phyloP scores from a whole-genome alignment of 2,888 invertebrate species.

The Eristalis pertinax region DNA sequence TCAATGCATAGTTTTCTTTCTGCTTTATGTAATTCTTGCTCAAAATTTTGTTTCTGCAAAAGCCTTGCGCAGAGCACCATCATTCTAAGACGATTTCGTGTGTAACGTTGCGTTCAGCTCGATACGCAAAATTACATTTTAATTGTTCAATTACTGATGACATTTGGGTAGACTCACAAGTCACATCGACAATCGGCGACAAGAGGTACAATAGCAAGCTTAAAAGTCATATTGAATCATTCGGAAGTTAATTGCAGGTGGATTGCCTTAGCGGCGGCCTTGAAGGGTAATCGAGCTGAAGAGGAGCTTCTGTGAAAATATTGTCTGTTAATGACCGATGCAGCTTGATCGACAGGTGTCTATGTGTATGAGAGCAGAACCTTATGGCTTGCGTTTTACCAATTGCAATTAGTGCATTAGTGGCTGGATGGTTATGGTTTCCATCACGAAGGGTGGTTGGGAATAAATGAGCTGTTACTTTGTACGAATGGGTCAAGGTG shows the following conservation, averaged over 20 bases:
- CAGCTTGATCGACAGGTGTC: neutral
- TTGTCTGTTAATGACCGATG: constrained; percentile 44
- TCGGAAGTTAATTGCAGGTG: constrained; percentile 16
- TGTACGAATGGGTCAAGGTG: neutral
- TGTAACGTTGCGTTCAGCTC: constrained; percentile 52
- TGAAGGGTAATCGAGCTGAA: constrained; percentile 8
- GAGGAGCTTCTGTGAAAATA: neutral
- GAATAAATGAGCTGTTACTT: neutral
- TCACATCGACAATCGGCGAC: constrained; percentile 29
- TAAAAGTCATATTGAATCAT: neutral
- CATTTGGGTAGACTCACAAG: constrained; percentile 17
- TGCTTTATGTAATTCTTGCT: constrained; percentile 28
- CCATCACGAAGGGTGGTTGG: neutral
- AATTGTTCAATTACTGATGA: constrained; percentile 47
- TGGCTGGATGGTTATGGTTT: neutral
- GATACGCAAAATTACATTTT: constrained; percentile 46
- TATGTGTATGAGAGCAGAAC: constrained; percentile 48
- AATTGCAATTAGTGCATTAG: neutral
- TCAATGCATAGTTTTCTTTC: neutral
- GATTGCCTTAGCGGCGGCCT: constrained; percentile 7
- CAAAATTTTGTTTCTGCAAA: neutral
- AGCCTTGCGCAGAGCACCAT: neutral
- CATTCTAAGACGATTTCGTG: constrained; percentile 17
- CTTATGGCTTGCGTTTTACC: neutral
- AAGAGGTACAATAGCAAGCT: neutral